Conservation (phyloP, 2,888 invertebrate species). For the Muschampia plurimacula region DNA sequence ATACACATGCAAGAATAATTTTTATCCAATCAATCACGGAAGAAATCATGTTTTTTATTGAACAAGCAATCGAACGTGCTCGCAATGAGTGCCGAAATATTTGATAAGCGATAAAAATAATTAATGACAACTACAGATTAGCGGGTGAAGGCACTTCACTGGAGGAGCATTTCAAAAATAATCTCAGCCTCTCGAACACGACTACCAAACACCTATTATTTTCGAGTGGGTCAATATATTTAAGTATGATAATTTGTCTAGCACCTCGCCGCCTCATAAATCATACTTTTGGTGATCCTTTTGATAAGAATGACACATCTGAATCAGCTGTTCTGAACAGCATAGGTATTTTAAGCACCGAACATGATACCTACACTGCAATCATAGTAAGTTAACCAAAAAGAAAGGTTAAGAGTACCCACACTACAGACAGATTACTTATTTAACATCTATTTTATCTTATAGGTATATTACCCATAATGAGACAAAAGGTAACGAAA, state of each 20-base stretch:
- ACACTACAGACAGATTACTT: too few relatives aligned
- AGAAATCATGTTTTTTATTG: constrained; percentile 46
- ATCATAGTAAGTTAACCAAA: too few relatives aligned
- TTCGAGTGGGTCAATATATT: constrained; percentile 81
- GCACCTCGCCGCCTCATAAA: constrained; percentile 38
- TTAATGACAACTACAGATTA: constrained; percentile 84
- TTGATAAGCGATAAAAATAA: constrained; percentile 85
- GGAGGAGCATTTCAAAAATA: constrained; percentile 84
- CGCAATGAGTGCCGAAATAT: constrained; percentile 75
- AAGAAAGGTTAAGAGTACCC: too few relatives aligned
- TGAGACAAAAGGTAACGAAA: too few relatives aligned
- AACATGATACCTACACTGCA: too few relatives aligned
- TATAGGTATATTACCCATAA: too few relatives aligned
- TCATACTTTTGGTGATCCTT: constrained; percentile 42
- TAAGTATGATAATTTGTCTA: constrained; percentile 67
- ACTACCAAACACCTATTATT: constrained; percentile 77
- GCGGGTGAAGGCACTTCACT: constrained; percentile 78
- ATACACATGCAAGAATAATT: constrained; percentile 8
- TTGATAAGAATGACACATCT: constrained; percentile 28
- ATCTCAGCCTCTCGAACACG: constrained; percentile 78
- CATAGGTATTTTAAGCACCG: not conserved
- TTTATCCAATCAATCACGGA: constrained; percentile 42
- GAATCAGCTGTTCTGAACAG: constrained; percentile 1
- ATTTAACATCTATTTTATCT: too few relatives aligned
- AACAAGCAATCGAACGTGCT: constrained; percentile 69